Percentiles rank a stretch among this genome's conserved stretches.
phyloP scores from a whole-genome alignment of 2,797 vertebrate species.

The Anomalospiza imberbis region DNA sequence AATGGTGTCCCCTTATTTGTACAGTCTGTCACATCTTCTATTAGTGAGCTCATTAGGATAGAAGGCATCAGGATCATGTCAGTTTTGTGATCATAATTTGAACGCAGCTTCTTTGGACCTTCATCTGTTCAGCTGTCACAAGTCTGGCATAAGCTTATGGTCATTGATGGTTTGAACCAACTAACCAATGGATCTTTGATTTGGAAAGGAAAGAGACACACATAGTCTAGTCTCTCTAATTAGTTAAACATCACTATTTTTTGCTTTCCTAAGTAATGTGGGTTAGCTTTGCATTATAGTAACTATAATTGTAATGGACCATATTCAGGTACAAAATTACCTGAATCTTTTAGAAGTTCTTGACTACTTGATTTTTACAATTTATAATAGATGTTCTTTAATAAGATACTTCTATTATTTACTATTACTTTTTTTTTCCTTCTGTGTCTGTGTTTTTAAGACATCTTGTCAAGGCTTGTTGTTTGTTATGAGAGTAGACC shows the following conservation, averaged over 20 bases:
- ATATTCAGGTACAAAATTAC: neutral
- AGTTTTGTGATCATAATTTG: neutral
- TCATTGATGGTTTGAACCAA: neutral
- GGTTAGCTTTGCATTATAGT: neutral
- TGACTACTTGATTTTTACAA: neutral
- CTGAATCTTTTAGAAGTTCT: neutral
- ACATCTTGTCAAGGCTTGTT: neutral
- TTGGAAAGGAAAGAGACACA: neutral
- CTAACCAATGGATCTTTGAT: neutral
- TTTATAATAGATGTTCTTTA: neutral
- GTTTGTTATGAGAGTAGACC: constrained; percentile 4
- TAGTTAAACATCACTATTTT: neutral
- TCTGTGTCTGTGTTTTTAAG: neutral
- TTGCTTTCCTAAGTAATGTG: neutral
- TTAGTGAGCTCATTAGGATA: neutral
- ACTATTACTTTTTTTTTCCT: neutral
- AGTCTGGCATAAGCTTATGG: neutral
- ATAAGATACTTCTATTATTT: neutral
- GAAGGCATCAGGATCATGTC: neutral
- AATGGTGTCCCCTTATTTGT: neutral
- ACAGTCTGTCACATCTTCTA: neutral
- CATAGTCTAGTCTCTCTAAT: neutral
- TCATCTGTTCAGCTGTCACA: neutral
- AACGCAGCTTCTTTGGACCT: neutral
- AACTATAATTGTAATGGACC: neutral